Conservation (phyloP, 2,113 vertebrate species). For the Trichechus manatus region DNA sequence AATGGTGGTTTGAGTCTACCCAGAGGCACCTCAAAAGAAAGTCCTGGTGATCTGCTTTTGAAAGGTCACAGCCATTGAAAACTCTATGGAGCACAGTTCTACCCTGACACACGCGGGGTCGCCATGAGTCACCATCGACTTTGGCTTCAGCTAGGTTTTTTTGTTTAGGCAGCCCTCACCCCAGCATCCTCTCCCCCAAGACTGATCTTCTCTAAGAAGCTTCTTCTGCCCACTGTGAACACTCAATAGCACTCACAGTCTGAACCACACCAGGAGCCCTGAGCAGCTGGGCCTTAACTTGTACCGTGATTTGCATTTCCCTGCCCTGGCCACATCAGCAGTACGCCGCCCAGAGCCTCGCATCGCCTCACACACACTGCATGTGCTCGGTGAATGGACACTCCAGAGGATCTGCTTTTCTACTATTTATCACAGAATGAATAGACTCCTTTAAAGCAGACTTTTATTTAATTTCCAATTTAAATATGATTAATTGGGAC, state of each 20-base stretch:
- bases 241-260: not conserved
- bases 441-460: not conserved
- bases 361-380: accelerated
- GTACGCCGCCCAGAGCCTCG: not conserved
- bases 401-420: not conserved
- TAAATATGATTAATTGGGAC: not conserved
- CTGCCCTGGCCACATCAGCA: not conserved
- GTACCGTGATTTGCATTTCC: not conserved
- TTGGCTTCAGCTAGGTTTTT: not conserved
- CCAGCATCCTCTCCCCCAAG: not conserved
- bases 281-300: not conserved
- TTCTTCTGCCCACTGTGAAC: not conserved
- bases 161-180: not conserved
- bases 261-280: not conserved
- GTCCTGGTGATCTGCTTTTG: not conserved
- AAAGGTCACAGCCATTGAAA: not conserved
- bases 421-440: not conserved
- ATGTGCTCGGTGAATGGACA: not conserved
- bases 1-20: not conserved
- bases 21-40: not conserved
- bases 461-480: not conserved
- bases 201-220: not conserved
- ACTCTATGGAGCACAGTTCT: not conserved
- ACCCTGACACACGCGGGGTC: not conserved
- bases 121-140: too few species aligned